A percentile compares a stretch with the other conserved stretches of the same genome.
Conservation (phyloP, 2,888 invertebrate genomes). For the Cephus pygmeus region DNA sequence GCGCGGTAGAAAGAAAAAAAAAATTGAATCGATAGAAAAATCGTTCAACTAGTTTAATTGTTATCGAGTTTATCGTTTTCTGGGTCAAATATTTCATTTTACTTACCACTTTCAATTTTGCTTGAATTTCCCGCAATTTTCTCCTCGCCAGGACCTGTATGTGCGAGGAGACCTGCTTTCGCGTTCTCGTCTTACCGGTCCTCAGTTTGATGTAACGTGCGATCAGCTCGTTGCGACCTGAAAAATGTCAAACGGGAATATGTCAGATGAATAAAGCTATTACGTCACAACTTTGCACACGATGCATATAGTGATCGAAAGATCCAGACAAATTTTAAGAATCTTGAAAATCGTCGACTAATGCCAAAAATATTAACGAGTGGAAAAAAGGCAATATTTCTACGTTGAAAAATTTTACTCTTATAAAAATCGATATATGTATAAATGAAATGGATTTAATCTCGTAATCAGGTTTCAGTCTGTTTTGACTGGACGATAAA, state of each 20-base stretch:
- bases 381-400: not conserved
- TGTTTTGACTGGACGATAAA: no score
- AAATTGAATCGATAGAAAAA: not conserved
- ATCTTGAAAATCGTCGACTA: no score
- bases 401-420: not conserved
- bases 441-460: not conserved
- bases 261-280: not conserved
- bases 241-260: slow-evolving; percentile 16
- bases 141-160: slow-evolving; percentile 99
- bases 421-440: not conserved
- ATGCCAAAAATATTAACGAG: not conserved
- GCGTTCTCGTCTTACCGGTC: slow-evolving; percentile 98
- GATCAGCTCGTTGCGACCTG: slow-evolving; percentile 98
- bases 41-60: not conserved
- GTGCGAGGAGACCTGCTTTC: slow-evolving; percentile 99
- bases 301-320: not conserved
- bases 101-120: slow-evolving; percentile 97
- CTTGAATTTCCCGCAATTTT: slow-evolving; percentile 97
- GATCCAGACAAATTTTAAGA: not conserved
- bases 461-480: no score
- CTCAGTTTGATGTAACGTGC: slow-evolving; percentile 99
- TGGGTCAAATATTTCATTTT: not conserved
- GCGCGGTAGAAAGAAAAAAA: not conserved
- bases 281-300: not conserved
- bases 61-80: not conserved